Evolutionary conservation across 2,888 invertebrate genomes (phyloP).

Genomic region (Vesta saturnalis): DNA sequence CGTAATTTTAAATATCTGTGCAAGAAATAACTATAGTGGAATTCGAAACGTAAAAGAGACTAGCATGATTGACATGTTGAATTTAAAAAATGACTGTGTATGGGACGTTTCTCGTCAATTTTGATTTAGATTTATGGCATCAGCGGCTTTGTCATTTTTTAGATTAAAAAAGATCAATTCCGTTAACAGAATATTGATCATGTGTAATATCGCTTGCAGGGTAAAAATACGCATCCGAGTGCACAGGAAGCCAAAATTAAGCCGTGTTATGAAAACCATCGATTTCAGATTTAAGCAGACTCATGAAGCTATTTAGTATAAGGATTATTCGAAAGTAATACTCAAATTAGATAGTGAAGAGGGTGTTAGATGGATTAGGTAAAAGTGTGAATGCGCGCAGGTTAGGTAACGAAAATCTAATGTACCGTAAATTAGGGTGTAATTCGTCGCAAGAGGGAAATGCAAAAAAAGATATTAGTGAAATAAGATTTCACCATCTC

Average conservation of each 20-base stretch:
- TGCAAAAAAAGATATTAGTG: background rate
- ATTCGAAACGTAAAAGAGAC: too few relatives aligned
- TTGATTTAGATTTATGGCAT: background rate
- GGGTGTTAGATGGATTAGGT: background rate
- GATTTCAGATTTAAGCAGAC: background rate
- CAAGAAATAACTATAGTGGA: too few relatives aligned
- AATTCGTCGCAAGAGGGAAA: background rate
- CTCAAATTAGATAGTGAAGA: background rate
- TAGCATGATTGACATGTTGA: background rate
- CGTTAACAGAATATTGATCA: conserved; percentile 1
- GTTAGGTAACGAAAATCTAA: conserved; percentile 1
- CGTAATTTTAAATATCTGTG: too few relatives aligned
- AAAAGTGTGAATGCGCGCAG: background rate
- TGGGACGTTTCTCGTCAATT: background rate
- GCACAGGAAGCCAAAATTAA: background rate
- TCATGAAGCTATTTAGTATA: background rate
- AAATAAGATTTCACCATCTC: background rate
- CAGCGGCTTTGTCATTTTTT: background rate
- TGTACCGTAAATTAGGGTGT: background rate
- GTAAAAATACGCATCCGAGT: too few relatives aligned
- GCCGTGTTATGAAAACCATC: background rate
- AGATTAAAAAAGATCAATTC: background rate
- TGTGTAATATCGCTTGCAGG: too few relatives aligned
- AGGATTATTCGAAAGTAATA: conserved; percentile 1
- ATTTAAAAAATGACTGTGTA: background rate